phyloP scores from a whole-genome alignment of 2,113 vertebrate genomes.

The Circaetus cinerascens region DNA sequence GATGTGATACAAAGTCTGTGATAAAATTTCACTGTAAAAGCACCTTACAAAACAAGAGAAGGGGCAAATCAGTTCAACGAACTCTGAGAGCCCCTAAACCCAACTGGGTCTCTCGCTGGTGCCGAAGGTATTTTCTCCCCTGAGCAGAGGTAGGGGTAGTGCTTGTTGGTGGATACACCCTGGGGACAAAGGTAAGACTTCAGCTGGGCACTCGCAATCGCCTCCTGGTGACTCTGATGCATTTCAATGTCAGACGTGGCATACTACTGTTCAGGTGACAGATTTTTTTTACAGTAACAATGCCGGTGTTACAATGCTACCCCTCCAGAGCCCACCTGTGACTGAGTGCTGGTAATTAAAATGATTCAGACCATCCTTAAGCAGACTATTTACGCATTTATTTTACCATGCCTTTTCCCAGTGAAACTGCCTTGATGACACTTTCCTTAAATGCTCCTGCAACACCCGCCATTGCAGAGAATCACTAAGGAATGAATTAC shows the following conservation, averaged over 20 bases:
- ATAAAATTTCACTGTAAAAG: slow-evolving; percentile 29
- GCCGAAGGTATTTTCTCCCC: neutral
- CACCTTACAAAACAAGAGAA: neutral
- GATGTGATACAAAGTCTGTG: neutral
- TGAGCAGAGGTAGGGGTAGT: neutral
- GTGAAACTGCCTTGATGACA: neutral
- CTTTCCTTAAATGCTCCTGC: neutral
- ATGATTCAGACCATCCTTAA: neutral
- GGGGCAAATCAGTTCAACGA: slow-evolving; percentile 32
- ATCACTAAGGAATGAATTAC: neutral
- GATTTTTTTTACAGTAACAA: neutral
- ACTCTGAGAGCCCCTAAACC: neutral
- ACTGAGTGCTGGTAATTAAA: neutral
- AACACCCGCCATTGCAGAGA: neutral
- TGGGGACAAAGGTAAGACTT: neutral
- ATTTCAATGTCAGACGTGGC: neutral
- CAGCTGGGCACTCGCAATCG: accelerated
- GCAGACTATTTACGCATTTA: neutral
- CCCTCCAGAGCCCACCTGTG: neutral
- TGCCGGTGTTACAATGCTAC: neutral
- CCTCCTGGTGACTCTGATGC: neutral
- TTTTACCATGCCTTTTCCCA: neutral
- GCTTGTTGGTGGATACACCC: accelerated
- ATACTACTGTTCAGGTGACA: neutral
- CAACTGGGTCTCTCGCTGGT: neutral